Percentiles rank a stretch among this genome's conserved stretches.
These are phyloP conservation scores for Hydrotaea cyrtoneurina DNA, from an alignment of 2,888 invertebrate genomes.

Conservation along the genomic window DNA sequence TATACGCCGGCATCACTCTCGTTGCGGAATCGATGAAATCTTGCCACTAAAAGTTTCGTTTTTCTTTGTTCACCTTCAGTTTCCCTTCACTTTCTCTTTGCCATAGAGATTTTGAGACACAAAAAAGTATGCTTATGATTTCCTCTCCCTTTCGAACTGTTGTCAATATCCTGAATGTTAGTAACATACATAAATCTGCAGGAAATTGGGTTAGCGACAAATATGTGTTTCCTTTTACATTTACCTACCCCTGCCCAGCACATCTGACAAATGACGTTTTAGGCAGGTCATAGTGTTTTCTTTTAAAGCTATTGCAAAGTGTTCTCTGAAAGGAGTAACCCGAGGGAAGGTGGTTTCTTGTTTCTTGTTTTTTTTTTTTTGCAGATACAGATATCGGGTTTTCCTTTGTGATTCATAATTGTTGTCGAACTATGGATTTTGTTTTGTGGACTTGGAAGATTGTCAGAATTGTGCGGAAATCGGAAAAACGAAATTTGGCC, in stretches of 20 bases:
- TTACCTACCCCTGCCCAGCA: too few species aligned
- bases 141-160: neutral
- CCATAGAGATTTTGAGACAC: neutral
- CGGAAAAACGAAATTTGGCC: neutral
- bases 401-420: too few species aligned
- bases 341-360: too few species aligned
- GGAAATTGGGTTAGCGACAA: conserved; percentile 27
- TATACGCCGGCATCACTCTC: neutral
- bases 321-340: too few species aligned
- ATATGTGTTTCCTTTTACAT: neutral
- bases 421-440: neutral
- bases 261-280: neutral
- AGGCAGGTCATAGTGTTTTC: too few species aligned
- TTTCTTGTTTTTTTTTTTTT: too few species aligned
- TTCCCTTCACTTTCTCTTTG: neutral
- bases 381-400: too few species aligned
- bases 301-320: too few species aligned
- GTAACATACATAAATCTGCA: neutral
- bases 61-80: neutral
- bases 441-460: neutral
- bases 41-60: too few species aligned
- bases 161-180: conserved; percentile 23
- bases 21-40: neutral
- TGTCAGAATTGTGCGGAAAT: neutral
- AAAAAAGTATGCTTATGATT: neutral